A percentile compares a stretch with the other conserved stretches of the same genome.
These are phyloP conservation scores for Dysdera silvatica DNA, from an alignment of 1,140 invertebrate species.

Conservation along the genomic window DNA sequence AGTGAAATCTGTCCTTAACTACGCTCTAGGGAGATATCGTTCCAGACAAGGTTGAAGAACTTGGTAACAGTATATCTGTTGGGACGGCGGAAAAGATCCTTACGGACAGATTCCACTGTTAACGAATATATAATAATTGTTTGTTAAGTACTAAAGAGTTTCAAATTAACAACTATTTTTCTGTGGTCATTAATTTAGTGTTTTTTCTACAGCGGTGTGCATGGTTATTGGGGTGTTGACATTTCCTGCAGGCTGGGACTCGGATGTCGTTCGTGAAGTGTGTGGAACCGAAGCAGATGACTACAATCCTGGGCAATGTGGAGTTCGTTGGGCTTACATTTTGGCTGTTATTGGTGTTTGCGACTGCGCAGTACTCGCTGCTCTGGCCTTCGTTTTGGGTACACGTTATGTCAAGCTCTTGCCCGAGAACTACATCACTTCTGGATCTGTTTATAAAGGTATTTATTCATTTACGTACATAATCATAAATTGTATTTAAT, in stretches of 20 bases:
- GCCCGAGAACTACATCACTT: constrained; percentile 63
- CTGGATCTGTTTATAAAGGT: constrained; percentile 52
- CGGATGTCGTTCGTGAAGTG: constrained; percentile 67
- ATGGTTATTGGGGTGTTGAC: constrained; percentile 74
- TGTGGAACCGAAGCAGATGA: constrained; percentile 71
- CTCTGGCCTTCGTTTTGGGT: constrained; percentile 87
- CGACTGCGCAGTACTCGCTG: constrained; percentile 79
- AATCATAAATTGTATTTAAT: no score
- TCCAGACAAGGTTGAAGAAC: no score
- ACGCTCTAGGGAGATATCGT: no score
- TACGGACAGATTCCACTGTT: no score
- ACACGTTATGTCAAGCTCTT: constrained; percentile 75
- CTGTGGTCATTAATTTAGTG: no score
- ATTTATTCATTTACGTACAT: no score
- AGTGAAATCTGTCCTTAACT: no score
- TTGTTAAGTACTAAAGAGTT: no score
- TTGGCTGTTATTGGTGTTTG: constrained; percentile 84
- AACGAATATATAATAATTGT: no score
- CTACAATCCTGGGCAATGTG: constrained; percentile 71
- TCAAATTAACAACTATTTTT: no score
- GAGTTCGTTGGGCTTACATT: constrained; percentile 88
- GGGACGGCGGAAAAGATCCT: no score
- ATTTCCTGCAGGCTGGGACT: constrained; percentile 90
- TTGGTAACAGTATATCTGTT: no score
- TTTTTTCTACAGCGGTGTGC: constrained; percentile 57